A percentile compares a stretch with the other conserved stretches of the same genome.
phyloP scores from a whole-genome alignment of 2,888 invertebrate species.

The Petrophora chlorosata region DNA sequence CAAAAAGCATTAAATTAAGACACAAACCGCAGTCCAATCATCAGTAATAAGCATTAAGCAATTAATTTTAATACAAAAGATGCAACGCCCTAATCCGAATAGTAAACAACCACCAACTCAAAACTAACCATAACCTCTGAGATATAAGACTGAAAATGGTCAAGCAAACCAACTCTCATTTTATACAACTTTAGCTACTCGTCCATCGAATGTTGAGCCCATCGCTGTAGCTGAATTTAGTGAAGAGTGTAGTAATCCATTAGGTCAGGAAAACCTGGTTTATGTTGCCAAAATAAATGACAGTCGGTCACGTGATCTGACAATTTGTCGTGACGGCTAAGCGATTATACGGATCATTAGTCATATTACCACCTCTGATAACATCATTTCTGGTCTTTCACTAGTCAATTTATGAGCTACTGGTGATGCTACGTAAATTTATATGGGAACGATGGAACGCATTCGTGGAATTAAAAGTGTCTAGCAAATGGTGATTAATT shows the following conservation, averaged over 20 bases:
- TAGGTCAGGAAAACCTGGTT: slow-evolving; percentile 35
- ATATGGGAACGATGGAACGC: slow-evolving; percentile 18
- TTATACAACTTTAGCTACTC: slow-evolving; percentile 45
- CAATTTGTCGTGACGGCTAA: slow-evolving; percentile 76
- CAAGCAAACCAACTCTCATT: slow-evolving; percentile 40
- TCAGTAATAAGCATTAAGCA: slow-evolving; percentile 49
- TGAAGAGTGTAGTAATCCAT: slow-evolving; percentile 8
- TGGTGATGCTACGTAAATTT: slow-evolving; percentile 30
- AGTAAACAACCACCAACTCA: slow-evolving; percentile 26
- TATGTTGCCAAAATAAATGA: slow-evolving; percentile 63
- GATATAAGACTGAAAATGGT: slow-evolving; percentile 39
- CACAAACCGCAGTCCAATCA: slow-evolving; percentile 50
- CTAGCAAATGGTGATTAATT: not conserved
- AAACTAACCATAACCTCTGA: slow-evolving; percentile 24
- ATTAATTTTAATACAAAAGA: slow-evolving; percentile 60
- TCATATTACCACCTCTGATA: slow-evolving; percentile 80
- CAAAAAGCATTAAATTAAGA: slow-evolving; percentile 44
- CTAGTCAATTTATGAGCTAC: slow-evolving; percentile 51
- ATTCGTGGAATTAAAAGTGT: slow-evolving; percentile 22
- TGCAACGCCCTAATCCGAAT: slow-evolving; percentile 51
- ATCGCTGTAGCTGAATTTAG: slow-evolving; percentile 6
- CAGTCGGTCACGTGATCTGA: slow-evolving; percentile 70
- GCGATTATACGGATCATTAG: slow-evolving; percentile 76
- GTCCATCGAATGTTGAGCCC: slow-evolving; percentile 46
- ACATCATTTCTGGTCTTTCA: slow-evolving; percentile 65